Conservation (phyloP, 2,888 invertebrate species). For the Pristionchus entomophagus region DNA sequence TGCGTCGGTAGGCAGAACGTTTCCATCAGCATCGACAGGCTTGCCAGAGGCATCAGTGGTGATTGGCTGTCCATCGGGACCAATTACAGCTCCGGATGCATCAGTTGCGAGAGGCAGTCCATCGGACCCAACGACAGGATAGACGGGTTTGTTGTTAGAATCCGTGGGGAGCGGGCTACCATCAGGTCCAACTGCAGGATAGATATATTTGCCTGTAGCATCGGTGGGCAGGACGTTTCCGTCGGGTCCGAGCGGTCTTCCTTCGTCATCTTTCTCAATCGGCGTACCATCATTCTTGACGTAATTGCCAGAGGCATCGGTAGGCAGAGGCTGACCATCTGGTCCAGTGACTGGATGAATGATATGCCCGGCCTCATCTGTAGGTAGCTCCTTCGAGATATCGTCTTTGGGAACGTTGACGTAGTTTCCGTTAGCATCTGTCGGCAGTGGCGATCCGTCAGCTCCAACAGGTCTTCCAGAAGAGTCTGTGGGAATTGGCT, state of each 20-base stretch:
- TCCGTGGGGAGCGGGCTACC: conserved; percentile 53
- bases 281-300: conserved; percentile 50
- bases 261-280: conserved; percentile 50
- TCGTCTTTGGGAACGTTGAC: conserved; percentile 56
- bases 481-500: conserved; percentile 52
- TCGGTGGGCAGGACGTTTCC: conserved; percentile 59
- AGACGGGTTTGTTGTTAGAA: conserved; percentile 48
- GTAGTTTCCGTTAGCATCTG: conserved; percentile 57
- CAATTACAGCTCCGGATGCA: conserved; percentile 50
- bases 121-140: conserved; percentile 50
- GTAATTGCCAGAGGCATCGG: conserved; percentile 55
- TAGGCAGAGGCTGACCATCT: conserved; percentile 58
- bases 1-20: conserved; percentile 53
- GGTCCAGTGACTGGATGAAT: conserved; percentile 52
- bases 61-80: conserved; percentile 53
- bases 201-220: conserved; percentile 53
- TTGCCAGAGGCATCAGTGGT: conserved; percentile 54
- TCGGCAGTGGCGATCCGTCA: conserved; percentile 62
- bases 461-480: conserved; percentile 56
- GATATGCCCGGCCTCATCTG: conserved; percentile 33
- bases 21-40: conserved; percentile 57
- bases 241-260: conserved; percentile 61
- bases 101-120: conserved; percentile 50
- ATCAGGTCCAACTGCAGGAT: conserved; percentile 54
- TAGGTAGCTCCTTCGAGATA: conserved; percentile 50